A percentile compares a stretch with the other conserved stretches of the same genome.
Conservation (phyloP, 2,888 invertebrate genomes). For the Muschampia plurimacula region DNA sequence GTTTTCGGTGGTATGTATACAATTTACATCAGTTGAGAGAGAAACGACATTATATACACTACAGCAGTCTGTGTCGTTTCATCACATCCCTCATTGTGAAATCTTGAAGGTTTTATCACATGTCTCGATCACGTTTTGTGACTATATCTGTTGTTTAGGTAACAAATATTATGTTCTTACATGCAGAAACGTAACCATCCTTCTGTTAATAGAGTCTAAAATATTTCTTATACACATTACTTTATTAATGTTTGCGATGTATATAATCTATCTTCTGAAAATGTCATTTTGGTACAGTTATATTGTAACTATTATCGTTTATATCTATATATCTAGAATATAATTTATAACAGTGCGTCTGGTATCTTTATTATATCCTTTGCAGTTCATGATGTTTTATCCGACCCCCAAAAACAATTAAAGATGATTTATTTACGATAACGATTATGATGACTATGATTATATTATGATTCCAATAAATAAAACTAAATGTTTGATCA, state of each 20-base stretch:
- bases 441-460: too few species aligned
- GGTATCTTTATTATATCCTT: too few species aligned
- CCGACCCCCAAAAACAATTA: too few species aligned
- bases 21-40: background rate
- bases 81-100: slow-evolving; percentile 37
- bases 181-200: background rate
- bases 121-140: slow-evolving; percentile 53
- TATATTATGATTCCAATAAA: too few species aligned
- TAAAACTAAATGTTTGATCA: too few species aligned
- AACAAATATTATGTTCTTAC: slow-evolving; percentile 23
- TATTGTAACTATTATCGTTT: background rate
- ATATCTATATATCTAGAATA: too few species aligned
- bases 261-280: background rate
- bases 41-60: slow-evolving; percentile 15
- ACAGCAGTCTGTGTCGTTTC: slow-evolving; percentile 22
- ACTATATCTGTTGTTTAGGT: slow-evolving; percentile 43
- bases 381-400: too few species aligned
- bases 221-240: background rate
- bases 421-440: too few species aligned
- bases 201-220: background rate
- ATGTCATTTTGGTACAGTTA: background rate
- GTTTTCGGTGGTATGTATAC: background rate
- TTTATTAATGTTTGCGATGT: slow-evolving; percentile 1
- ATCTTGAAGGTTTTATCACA: slow-evolving; percentile 45
- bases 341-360: too few species aligned